Evolutionary conservation across 2,888 invertebrate genomes (phyloP).

Genomic region (Agonum fuliginosum): DNA sequence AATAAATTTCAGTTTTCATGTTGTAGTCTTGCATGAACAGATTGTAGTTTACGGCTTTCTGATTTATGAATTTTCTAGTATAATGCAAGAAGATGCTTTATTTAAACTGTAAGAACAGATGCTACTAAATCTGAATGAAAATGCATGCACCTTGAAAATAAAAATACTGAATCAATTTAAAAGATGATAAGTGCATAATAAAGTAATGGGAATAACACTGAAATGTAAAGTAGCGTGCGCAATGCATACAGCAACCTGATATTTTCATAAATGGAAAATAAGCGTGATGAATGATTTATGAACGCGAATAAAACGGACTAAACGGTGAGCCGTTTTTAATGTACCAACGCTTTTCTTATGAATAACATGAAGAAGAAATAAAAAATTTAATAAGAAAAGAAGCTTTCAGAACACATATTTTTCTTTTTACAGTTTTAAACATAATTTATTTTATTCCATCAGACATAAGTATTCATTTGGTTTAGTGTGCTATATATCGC

Average conservation of each 20-base stretch:
- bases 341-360: background rate
- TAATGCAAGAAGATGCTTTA: background rate
- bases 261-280: slow-evolving; percentile 24
- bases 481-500: no score
- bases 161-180: slow-evolving; percentile 19
- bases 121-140: slow-evolving; percentile 1
- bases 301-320: background rate
- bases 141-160: background rate
- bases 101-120: background rate
- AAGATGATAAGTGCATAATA: slow-evolving; percentile 22
- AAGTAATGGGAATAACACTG: slow-evolving; percentile 1
- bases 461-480: no score
- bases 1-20: slow-evolving; percentile 10
- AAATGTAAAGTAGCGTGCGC: background rate
- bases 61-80: slow-evolving; percentile 15
- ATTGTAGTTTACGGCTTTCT: slow-evolving; percentile 1
- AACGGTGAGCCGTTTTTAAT: slow-evolving; percentile 13
- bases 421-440: no score
- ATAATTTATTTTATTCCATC: no score
- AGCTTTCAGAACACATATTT: no score
- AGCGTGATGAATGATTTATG: slow-evolving; percentile 23
- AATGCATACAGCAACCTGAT: background rate
- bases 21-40: slow-evolving; percentile 5
- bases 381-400: no score
- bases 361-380: background rate